Evolutionary conservation across 2,113 vertebrate genomes (phyloP).

Genomic region (Connochaetes taurinus): DNA sequence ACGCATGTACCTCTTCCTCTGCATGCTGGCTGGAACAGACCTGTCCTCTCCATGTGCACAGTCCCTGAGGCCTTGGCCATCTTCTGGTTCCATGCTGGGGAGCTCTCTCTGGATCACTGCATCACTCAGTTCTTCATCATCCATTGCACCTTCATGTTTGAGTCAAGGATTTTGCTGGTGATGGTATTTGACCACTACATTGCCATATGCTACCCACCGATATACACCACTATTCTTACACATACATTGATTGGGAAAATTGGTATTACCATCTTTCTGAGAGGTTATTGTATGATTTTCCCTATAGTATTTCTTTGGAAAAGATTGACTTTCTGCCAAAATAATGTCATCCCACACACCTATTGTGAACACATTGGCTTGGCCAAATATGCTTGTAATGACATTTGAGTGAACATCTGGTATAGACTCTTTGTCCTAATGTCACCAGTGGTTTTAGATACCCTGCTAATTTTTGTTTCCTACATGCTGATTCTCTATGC

Average conservation of each 20-base stretch:
- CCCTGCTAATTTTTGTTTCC: background rate
- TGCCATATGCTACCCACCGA: conserved; percentile 41
- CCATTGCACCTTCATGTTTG: background rate
- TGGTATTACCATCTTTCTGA: background rate
- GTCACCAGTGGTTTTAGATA: background rate
- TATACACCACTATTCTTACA: background rate
- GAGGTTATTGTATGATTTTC: background rate
- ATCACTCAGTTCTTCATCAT: conserved; percentile 59
- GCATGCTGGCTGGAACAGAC: background rate
- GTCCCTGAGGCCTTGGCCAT: conserved; percentile 34
- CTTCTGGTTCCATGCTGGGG: conserved; percentile 38
- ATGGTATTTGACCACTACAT: background rate
- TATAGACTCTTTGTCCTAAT: background rate
- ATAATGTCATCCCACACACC: background rate
- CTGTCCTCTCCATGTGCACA: background rate
- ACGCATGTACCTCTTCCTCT: conserved; percentile 44
- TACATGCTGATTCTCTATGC: background rate
- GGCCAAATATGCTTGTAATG: background rate
- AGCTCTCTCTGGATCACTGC: conserved; percentile 45
- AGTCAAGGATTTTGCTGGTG: conserved; percentile 55
- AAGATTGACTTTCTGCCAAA: background rate
- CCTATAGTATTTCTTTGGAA: background rate
- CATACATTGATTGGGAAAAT: background rate
- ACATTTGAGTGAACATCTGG: background rate
- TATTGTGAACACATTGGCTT: background rate